Evolutionary conservation across 2,888 invertebrate genomes (phyloP), one percentile per base, ranked within the genome.

Genomic region (Agriopis leucophaearia): DNA sequence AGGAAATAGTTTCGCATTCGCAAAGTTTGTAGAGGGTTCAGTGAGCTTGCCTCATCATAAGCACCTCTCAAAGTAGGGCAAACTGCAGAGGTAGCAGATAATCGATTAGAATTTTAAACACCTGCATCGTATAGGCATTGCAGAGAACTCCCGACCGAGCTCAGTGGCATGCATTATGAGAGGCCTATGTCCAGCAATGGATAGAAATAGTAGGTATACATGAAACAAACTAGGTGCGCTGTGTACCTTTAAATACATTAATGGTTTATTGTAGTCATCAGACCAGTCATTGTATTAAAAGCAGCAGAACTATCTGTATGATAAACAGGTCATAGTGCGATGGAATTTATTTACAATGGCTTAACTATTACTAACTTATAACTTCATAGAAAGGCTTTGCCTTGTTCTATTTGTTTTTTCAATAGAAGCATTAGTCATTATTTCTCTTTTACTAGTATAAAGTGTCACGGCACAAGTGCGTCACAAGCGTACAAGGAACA

Each of bases 261-360:
- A 10, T 47, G 57, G 12, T 35, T 35, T 13, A 16, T 48, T 59
- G 38, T 50, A 59, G 36, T 42, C 9, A 57, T 54, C 7, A 45
- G 56, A 50, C n/a, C 38, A 51, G 45, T 51, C 51, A 61, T 66
- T 57, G 50, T 54, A 48, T 36, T 44, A 36, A 40, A 56, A 44
- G 36, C 36, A 52, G 16, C n/a, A 55, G 42, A 47, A n/a, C 36
- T 51, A 36, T 50, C 55, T 50, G 38, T 57, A 51, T 58, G 62
- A 66, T 66, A 66, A 62, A 52, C 27, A 57, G 52, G 66, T 45
- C 66, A 62, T 27, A 62, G 52, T 47, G 40, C 35, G 12, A 42
- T 52, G 62, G 57, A 58, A 62, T 62, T 58, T 47, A 35, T 40
- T 62, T 47, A 56, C 60, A 66, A 66, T 45, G 27, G n/a, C 27